A percentile compares a stretch with the other conserved stretches of the same genome.
phyloP scores from a whole-genome alignment of 2,888 invertebrate species.

The Epinotia bilunana region DNA sequence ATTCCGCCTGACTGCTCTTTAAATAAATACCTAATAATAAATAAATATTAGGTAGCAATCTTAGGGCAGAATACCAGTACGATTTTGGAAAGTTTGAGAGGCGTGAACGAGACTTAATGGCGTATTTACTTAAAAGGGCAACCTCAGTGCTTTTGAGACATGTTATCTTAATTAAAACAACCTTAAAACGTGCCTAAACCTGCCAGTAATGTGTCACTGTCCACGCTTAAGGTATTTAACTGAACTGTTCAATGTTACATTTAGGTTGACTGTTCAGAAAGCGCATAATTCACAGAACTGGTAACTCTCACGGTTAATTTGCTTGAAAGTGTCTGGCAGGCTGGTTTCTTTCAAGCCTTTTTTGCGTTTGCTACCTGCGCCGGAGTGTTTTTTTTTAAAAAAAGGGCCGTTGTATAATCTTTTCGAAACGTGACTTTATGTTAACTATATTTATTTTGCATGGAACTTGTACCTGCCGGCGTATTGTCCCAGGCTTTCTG shows the following conservation, averaged over 20 bases:
- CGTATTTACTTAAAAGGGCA: neutral
- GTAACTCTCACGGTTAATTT: conserved; percentile 62
- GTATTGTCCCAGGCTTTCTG: conserved; percentile 20
- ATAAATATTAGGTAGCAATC: too few species aligned
- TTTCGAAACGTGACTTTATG: conserved; percentile 38
- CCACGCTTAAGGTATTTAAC: conserved; percentile 22
- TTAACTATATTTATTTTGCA: conserved; percentile 9
- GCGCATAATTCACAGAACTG: conserved; percentile 56
- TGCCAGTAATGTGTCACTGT: neutral
- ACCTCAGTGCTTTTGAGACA: neutral
- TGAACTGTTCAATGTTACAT: conserved; percentile 31
- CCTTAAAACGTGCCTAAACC: neutral
- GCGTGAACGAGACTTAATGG: neutral
- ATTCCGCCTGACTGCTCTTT: too few species aligned
- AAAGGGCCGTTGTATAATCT: conserved; percentile 38
- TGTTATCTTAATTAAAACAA: neutral
- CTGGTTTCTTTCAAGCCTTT: conserved; percentile 59
- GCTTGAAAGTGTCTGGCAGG: conserved; percentile 56
- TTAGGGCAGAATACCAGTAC: neutral
- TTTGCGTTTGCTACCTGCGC: conserved; percentile 53
- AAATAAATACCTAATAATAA: too few species aligned
- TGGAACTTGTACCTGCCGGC: conserved; percentile 19
- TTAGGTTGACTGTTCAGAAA: conserved; percentile 48
- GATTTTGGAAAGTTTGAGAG: neutral
- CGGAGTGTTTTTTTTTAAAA: conserved; percentile 26